These are phyloP conservation scores for Bursaphelenchus mucronatus DNA, from an alignment of 1,140 invertebrate species.

Conservation along the genomic window DNA sequence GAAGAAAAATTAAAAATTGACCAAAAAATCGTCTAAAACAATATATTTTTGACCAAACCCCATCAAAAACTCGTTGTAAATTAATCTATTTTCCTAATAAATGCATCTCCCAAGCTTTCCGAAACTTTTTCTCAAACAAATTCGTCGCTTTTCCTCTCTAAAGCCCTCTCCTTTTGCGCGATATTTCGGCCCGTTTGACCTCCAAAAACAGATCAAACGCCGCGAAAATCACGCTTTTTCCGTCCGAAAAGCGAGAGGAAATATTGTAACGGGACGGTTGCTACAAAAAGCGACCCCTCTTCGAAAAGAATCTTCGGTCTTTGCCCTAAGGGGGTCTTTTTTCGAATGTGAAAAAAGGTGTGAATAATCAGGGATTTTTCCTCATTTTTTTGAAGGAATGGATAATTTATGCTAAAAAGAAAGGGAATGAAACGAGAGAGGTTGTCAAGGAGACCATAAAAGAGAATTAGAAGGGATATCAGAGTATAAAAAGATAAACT, in stretches of 20 bases:
- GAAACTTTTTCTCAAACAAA: neutral
- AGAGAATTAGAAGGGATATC: no score
- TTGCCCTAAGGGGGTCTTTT: neutral
- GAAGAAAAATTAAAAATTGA: neutral
- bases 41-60: neutral
- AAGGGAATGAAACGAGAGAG: no score
- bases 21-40: neutral
- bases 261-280: no score
- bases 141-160: neutral
- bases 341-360: no score
- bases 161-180: neutral
- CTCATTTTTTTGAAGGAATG: no score
- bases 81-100: neutral
- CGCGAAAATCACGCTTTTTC: neutral
- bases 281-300: no score
- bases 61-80: neutral
- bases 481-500: no score
- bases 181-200: neutral
- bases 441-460: no score
- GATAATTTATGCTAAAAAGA: no score
- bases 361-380: no score
- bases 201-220: conserved; percentile 3
- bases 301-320: neutral
- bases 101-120: neutral
- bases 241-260: no score